Percentiles rank a stretch among this genome's conserved stretches.
phyloP scores from a whole-genome alignment of 2,797 vertebrate genomes.

The Rhincodon typus region DNA sequence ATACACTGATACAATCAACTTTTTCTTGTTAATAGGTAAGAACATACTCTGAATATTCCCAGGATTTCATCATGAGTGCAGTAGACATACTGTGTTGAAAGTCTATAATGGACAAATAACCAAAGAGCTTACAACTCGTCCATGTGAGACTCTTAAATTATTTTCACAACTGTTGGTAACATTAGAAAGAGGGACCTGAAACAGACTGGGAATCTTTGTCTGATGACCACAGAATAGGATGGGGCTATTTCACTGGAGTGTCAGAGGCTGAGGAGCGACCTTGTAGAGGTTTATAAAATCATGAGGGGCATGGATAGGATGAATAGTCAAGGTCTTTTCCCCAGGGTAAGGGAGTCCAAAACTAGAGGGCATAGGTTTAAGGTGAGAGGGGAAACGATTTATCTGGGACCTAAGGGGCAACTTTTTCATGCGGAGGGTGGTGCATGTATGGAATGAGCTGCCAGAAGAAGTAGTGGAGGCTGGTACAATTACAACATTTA shows the following conservation, averaged over 20 bases:
- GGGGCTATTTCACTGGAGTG: neutral
- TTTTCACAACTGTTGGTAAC: neutral
- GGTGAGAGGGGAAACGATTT: no score
- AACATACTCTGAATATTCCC: neutral
- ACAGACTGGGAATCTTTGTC: neutral
- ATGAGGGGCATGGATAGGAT: no score
- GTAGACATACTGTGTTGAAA: neutral
- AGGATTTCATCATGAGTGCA: neutral
- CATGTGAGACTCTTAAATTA: neutral
- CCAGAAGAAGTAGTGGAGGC: no score
- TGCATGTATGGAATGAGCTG: no score
- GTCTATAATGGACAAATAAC: neutral
- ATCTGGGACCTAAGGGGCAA: no score
- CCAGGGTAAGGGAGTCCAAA: no score
- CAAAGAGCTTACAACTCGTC: neutral
- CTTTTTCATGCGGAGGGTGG: no score
- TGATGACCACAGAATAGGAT: neutral
- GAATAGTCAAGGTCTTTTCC: no score
- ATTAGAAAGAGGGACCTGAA: neutral
- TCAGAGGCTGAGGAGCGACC: no score
- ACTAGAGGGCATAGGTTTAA: no score
- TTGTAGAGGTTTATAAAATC: no score
- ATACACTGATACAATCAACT: neutral
- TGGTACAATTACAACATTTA: no score
- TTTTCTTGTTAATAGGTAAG: neutral